Base-by-base conservation (phyloP, 2,888 invertebrate species). In the Dryadula phaetusa region DNA sequence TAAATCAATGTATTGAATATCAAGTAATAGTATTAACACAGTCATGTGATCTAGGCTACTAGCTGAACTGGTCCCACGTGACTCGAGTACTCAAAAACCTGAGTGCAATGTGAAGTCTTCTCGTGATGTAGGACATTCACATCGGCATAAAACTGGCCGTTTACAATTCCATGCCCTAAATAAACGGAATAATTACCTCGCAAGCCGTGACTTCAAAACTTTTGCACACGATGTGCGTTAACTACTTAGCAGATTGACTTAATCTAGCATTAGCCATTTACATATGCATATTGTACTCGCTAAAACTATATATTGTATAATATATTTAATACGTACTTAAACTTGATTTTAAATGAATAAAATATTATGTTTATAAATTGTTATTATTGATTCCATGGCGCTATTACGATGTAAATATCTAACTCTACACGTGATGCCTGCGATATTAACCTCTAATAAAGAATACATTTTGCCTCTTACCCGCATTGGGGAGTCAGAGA, bases 111-210 rank as follows among this genome's bases (percentile, higher is more conserved):
- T 54, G 14, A 20, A 14, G 37, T 22, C 22, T 56, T 37, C 20
- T 37, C n/a, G 7, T 42, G 34, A 60, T 58, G 53, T 49, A 42
- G 62, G 60, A 54, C 60, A 62, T 61, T 63, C 63, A 61, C 63
- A 63, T 60, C 46, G 14, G 18, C 32, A 22, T 60, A 46, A 47
- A 69, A 66, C 53, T 69, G 66, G 60, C 49, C 49, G 44, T 16
- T 62, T 62, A 68, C 64, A 62, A 62, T 65, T 56, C 47, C 54
- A 62, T 65, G 64, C 49, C 64, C 64, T 64, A 65, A 46, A 64
- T 65, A 62, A 37, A 34, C 66, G 34, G 62, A 40, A 40, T 62
- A 61, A 49, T 56, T 64, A 64, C 52, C 32, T 20, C 25, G 58
- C 20, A 20, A 46, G 61, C 64, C 60, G 12, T 49, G 52, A 53